Evolutionary conservation across 2,888 invertebrate genomes (phyloP), one percentile per base, ranked within the genome.

Genomic region (Rhagonycha fulva): DNA sequence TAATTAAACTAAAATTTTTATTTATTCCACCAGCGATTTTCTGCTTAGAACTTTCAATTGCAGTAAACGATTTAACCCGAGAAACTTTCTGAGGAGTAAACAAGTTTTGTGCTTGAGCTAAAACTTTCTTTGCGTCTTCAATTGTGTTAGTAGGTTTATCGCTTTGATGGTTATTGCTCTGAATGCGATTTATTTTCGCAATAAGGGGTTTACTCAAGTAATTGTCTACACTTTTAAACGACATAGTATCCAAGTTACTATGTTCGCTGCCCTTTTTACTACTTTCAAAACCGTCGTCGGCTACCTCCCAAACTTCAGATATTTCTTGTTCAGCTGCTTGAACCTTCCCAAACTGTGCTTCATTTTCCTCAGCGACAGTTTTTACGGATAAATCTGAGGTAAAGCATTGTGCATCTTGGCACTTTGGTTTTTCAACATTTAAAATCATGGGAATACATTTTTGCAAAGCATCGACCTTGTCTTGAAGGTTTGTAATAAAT

Each of bases 391-490:
- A 47, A 47, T 47, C 47, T 9, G 63, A 66, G 2, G 63, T 66
- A 12, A 24, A 66, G 10, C 63, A 24, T 24, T 66, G 24, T 4
- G 7, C 63, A n/a, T 66, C 63, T 24, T 9, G 12, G 9, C 23
- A 66, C 3, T 19, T 23, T 7, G 47, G 47, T n/a, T 66, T 26
- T 2, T 66, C 63, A 12, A n/a, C 24, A 7, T 66, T 26, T 14
- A 66, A 12, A 24, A 19, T 66, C 26, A 26, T n/a, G 23, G 63
- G 63, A 63, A 63, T 24, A n/a, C 23, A 66, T 12, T 14, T 61
- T 62, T 70, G 61, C 24, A 70, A 70, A 23, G 70, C 70, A 61
- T 24, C 24, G 7, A 70, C 61, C 9, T 70, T 24, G n/a, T 70
- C 26, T 0, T 70, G 70, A 2, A 70, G 14, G n/a, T 61, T 61